Conservation (phyloP, 2,797 vertebrate genomes). For the Chelidonichthys spinosus region DNA sequence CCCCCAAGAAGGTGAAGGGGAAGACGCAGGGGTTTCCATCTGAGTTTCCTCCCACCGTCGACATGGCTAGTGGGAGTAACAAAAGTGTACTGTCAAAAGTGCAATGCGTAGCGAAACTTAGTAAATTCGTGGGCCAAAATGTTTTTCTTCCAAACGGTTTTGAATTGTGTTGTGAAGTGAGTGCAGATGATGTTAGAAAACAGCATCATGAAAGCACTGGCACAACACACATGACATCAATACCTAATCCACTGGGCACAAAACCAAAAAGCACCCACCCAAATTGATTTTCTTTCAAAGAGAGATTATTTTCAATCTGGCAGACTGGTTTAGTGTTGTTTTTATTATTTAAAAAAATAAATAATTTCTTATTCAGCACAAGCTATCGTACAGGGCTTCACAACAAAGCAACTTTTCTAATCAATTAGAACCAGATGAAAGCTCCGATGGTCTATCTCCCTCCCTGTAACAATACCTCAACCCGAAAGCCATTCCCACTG, state of each 20-base stretch:
- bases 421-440: slow-evolving; percentile 77
- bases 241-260: slow-evolving; percentile 60
- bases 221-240: slow-evolving; percentile 60
- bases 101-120: neutral
- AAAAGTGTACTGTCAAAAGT: slow-evolving; percentile 6
- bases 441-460: slow-evolving; percentile 31
- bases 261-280: slow-evolving; percentile 54
- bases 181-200: slow-evolving; percentile 47
- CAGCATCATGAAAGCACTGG: slow-evolving; percentile 59
- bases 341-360: neutral
- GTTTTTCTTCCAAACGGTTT: slow-evolving; percentile 26
- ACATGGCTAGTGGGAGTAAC: slow-evolving; percentile 87
- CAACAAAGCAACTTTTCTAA: slow-evolving; percentile 65
- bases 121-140: slow-evolving; percentile 36
- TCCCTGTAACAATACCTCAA: slow-evolving; percentile 49
- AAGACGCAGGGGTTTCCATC: slow-evolving; percentile 94
- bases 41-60: slow-evolving; percentile 94
- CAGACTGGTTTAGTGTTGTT: slow-evolving; percentile 43
- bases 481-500: slow-evolving; percentile 65
- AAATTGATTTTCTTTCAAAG: slow-evolving; percentile 67
- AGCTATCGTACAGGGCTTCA: slow-evolving; percentile 24
- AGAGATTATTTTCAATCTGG: slow-evolving; percentile 65
- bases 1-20: slow-evolving; percentile 94
- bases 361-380: slow-evolving; percentile 45
- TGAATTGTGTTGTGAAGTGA: slow-evolving; percentile 47